phyloP scores from a whole-genome alignment of 1,140 invertebrate genomes.

The Brachionus calyciflorus region DNA sequence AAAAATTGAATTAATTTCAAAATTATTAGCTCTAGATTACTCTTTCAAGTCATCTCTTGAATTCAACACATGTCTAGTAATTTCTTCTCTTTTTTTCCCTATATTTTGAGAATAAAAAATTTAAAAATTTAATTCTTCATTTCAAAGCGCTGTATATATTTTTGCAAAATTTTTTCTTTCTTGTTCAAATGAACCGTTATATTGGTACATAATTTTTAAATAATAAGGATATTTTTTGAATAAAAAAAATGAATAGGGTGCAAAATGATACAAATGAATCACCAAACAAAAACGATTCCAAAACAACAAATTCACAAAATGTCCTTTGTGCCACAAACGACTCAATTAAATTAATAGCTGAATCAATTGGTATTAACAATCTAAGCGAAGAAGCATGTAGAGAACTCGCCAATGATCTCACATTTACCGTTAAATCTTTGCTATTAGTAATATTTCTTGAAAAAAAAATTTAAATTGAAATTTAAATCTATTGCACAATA shows the following conservation, averaged over 20 bases:
- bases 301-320: not conserved
- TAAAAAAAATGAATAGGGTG: slow-evolving; percentile 15
- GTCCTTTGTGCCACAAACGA: not conserved
- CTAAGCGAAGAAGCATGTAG: slow-evolving; percentile 28
- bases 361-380: slow-evolving; percentile 43
- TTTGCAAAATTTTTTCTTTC: no score
- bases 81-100: no score
- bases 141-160: no score
- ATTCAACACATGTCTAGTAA: no score
- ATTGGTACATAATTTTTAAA: no score
- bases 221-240: no score
- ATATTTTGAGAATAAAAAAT: no score
- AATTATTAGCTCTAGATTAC: no score
- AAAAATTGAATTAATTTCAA: no score
- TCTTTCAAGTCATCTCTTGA: no score
- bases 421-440: slow-evolving; percentile 34
- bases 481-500: not conserved
- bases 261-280: not conserved
- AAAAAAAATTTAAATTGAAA: not conserved
- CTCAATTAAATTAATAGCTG: slow-evolving; percentile 31
- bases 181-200: no score
- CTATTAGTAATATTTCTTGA: not conserved
- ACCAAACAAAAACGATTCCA: not conserved
- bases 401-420: slow-evolving; percentile 34
- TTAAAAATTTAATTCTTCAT: no score